Evolutionary conservation across 2,797 vertebrate genomes (phyloP), one percentile per base, ranked within the genome.

Genomic region (Helicolenus hilgendorfi): DNA sequence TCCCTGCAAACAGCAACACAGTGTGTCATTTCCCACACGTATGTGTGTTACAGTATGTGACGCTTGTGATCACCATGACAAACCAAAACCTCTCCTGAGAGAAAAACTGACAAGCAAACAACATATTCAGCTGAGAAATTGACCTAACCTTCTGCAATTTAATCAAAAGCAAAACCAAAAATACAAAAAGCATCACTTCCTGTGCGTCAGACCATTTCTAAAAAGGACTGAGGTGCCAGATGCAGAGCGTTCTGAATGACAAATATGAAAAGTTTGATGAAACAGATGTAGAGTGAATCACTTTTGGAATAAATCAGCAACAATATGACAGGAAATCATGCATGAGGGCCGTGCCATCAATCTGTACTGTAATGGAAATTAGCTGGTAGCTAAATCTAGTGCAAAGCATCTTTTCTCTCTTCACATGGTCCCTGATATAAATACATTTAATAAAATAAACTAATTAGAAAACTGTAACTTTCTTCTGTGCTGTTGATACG

Each of bases 11-110:
- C 11, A 41, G 55, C 15, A 24, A n/a, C n/a, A 27, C 7, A 56
- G 59, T 3, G n/a, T 45, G 67, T 60, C 24, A 56, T 38, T 29
- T 26, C 41, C 7, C 1, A 38, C 14, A 11, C 33, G 45, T 13
- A 11, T 67, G 56, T 55, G 18, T 53, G 15, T 45, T 41, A 41
- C 38, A 7, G 13, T 5, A 74, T 4, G 38, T 62, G 35, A 35
- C 41, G 49, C 27, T 4, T 72, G 20, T 65, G 38, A 70, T 87
- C 68, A 62, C 81, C 71, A 87, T 81, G 68, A 79, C 45, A 85
- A 87, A 77, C 14, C 3, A 1, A 77, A 79, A 81, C 7, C 2
- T 84, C 31, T 79, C 11, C 31, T 24, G 4, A 45, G 36, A 72
- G 0, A 85, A 65, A 76, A 76, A 60, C 20, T 24, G 15, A 27